Evolutionary conservation across 2,113 vertebrate genomes (phyloP).

Genomic region (Sinocyclocheilus anophthalmus): DNA sequence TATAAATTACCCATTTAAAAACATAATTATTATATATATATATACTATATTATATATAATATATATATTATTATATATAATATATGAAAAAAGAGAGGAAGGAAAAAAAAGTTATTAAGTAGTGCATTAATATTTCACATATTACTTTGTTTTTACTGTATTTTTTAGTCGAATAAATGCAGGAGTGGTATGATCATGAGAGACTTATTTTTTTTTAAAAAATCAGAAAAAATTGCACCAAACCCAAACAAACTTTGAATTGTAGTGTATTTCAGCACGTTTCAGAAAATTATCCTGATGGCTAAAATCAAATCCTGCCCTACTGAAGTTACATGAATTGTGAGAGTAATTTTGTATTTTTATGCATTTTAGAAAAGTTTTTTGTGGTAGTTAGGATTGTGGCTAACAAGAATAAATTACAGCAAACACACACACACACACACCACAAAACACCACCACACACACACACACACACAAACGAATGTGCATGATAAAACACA

Average conservation of each 20-base stretch:
- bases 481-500: not conserved
- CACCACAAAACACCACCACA: not conserved
- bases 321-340: not conserved
- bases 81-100: too few relatives aligned
- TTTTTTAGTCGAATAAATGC: not conserved
- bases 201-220: not conserved
- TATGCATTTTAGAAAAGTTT: not conserved
- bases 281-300: not conserved
- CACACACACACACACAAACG: not conserved
- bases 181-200: not conserved
- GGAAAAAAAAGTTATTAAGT: too few relatives aligned
- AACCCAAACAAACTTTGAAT: not conserved
- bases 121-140: not conserved
- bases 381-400: not conserved
- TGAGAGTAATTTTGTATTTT: not conserved
- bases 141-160: not conserved
- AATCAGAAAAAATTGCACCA: too few relatives aligned
- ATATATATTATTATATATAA: too few relatives aligned
- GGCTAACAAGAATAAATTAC: slow-evolving; percentile 5
- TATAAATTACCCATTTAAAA: not conserved
- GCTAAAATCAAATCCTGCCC: not conserved
- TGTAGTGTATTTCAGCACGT: not conserved
- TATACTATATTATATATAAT: too few relatives aligned
- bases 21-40: not conserved
- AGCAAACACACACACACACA: not conserved